Evolutionary conservation across 2,113 vertebrate genomes (phyloP).

Genomic region (Rhea pennata): DNA sequence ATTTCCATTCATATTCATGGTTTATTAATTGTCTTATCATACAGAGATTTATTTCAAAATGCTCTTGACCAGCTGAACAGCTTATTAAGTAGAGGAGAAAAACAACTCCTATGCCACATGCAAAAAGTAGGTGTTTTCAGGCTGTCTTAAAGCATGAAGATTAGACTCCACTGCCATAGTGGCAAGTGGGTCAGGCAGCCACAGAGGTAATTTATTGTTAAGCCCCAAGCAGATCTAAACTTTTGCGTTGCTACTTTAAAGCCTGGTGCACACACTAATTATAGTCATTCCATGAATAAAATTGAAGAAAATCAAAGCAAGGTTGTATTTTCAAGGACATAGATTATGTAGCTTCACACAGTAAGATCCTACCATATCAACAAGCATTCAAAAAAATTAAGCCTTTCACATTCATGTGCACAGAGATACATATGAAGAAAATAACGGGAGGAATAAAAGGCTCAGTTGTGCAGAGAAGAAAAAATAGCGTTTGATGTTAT

Average conservation of each 20-base stretch:
- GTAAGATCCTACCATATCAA: neutral
- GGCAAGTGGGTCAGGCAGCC: neutral
- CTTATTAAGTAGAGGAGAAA: neutral
- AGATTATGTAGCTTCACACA: neutral
- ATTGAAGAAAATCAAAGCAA: conserved; percentile 36
- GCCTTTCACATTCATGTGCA: neutral
- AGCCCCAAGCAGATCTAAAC: conserved; percentile 42
- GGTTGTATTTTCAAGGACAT: conserved; percentile 48
- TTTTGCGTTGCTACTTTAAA: conserved; percentile 43
- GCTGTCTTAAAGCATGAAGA: neutral
- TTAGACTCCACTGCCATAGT: neutral
- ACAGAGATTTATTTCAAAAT: neutral
- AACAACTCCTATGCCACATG: neutral
- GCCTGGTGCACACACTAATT: conserved; percentile 33
- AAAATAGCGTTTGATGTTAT: neutral
- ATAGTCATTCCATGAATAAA: conserved; percentile 27
- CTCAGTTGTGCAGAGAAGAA: neutral
- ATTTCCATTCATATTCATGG: neutral
- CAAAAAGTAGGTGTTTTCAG: neutral
- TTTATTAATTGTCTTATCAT: neutral
- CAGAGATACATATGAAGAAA: neutral
- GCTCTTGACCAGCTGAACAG: neutral
- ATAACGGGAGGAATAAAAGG: neutral
- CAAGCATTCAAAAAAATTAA: neutral
- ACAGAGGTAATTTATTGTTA: conserved; percentile 4